phyloP scores from a whole-genome alignment of 2,797 vertebrate genomes.

The Argyrosomus regius region DNA sequence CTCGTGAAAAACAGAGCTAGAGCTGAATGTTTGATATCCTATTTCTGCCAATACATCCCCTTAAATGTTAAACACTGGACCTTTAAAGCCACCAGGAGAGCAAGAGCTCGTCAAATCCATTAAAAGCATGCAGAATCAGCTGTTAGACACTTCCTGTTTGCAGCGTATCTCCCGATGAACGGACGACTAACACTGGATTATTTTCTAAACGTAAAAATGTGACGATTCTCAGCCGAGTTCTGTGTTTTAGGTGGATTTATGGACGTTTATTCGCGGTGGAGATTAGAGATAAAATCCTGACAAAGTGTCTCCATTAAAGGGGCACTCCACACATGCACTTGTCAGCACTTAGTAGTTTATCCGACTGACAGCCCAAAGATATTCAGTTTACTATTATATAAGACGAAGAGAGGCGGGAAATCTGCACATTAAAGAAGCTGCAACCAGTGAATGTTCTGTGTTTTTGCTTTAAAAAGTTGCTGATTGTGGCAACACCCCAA shows the following conservation, averaged over 20 bases:
- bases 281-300: background rate
- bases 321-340: background rate
- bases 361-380: background rate
- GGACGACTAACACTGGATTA: background rate
- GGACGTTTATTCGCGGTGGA: background rate
- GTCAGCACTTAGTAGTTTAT: too few species aligned
- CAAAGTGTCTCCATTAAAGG: background rate
- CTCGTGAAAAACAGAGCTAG: too few species aligned
- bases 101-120: background rate
- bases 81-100: background rate
- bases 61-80: too few species aligned
- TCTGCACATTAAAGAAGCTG: background rate
- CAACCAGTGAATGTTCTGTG: background rate
- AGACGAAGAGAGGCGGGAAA: background rate
- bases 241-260: background rate
- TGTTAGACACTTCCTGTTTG: background rate
- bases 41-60: too few species aligned
- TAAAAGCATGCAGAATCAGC: background rate
- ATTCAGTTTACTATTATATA: background rate
- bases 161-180: too few species aligned
- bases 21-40: too few species aligned
- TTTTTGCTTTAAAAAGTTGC: background rate
- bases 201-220: background rate
- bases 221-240: background rate
- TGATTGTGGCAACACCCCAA: background rate